Base-by-base conservation (phyloP, 1,140 invertebrate species). In the Branchinecta lynchi region DNA sequence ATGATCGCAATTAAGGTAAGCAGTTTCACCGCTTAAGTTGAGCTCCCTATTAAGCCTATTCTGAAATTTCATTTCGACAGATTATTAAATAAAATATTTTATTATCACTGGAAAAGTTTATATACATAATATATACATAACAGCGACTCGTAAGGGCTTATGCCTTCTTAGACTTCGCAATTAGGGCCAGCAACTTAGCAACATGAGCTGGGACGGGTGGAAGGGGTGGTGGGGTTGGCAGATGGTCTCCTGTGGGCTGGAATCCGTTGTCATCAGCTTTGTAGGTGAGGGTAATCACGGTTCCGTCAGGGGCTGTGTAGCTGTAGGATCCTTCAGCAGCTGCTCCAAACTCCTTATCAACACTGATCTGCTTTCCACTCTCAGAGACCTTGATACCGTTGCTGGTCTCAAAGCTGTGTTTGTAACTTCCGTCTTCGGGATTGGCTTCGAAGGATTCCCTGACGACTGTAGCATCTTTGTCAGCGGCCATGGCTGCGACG, bases 201-300 rank as follows among this genome's bases (percentile, higher is more conserved):
- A 71, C 70, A 44, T 71, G 70, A 7, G 17, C 85, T 67, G 88
- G 89, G 60, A 92, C 86, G n/a, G 65, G 8, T 17, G 72, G 72
- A 7, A 66, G 45, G 65, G 89, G 89, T 2, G 89, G 89, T 71
- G 89, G 87, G 10, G 88, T 91, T 43, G 90, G 90, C 75, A 92
- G 84, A 76, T 92, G 89, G 76, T 88, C 87, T 5, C 89, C 89
- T 67, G 82, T 82, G 6, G 89, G 85, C 73, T 86, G 85, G 84
- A 91, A 93, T 65, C 90, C 90, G 73, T 85, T 86, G 76, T 89
- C 89, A 76, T 92, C 89, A 73, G 90, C 89, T 21, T 84, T 86
- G 77, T 92, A 92, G 72, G 86, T 85, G n/a, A 88, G 85, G 2
- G 81, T 80, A 69, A 85, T 82, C 10, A 81, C 80, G 44, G 81